phyloP scores from a whole-genome alignment of 2,113 vertebrate species.

The Phodopus roborovskii region DNA sequence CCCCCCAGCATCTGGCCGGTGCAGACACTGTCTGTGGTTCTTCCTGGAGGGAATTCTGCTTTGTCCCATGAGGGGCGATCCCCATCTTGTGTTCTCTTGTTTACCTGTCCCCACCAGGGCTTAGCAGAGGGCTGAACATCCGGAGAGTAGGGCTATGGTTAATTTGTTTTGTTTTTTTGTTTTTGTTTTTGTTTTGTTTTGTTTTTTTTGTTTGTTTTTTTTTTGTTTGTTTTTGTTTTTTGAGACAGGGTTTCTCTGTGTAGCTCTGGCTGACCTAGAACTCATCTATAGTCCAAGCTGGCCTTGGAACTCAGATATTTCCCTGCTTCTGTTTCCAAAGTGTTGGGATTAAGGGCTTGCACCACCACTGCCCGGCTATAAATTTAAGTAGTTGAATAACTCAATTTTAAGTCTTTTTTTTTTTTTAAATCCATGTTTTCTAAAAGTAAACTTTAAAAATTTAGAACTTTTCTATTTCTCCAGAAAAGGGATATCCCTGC shows the following conservation, averaged over 20 bases:
- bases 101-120: too few relatives aligned
- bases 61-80: neutral
- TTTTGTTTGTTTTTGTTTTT: too few relatives aligned
- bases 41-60: neutral
- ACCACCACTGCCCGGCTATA: neutral
- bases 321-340: too few relatives aligned
- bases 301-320: too few relatives aligned
- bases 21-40: neutral
- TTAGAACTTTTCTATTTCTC: neutral
- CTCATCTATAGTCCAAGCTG: too few relatives aligned
- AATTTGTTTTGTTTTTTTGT: neutral
- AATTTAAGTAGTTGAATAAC: neutral
- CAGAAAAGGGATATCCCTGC: neutral
- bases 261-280: too few relatives aligned
- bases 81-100: neutral
- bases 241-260: too few relatives aligned
- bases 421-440: neutral
- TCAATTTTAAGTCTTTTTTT: neutral
- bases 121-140: neutral
- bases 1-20: neutral
- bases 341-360: too few relatives aligned
- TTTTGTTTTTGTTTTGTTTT: too few relatives aligned
- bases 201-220: neutral
- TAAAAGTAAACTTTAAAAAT: neutral
- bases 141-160: too few relatives aligned